Percentiles rank a stretch among this genome's conserved stretches.
phyloP scores from a whole-genome alignment of 37 sponge, comb jelly and placozoan species.

The Chondrosia reniformis region DNA sequence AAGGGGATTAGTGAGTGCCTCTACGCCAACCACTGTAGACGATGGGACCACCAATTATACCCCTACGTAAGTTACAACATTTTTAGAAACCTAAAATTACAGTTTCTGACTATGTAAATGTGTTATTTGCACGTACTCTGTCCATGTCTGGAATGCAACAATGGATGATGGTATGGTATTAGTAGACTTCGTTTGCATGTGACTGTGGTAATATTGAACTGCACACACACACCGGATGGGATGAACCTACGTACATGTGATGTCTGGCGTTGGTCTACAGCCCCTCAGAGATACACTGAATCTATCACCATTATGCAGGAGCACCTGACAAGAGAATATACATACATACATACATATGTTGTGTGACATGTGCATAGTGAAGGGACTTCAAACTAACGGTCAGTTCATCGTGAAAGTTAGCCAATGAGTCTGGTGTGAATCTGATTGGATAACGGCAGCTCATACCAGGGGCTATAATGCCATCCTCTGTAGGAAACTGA shows the following conservation, averaged over 20 bases:
- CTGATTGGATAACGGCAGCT: constrained; percentile 39
- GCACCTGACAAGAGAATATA: constrained; percentile 23
- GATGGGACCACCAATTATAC: no score
- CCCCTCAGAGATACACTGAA: constrained; percentile 51
- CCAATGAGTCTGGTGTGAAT: constrained; percentile 72
- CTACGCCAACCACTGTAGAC: no score
- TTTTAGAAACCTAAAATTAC: no score
- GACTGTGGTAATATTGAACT: no score
- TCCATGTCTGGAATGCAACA: no score
- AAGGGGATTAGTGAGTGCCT: not conserved
- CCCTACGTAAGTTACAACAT: not conserved
- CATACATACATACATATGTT: not conserved
- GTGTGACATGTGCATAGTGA: not conserved
- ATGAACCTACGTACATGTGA: constrained; percentile 35
- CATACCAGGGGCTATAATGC: constrained; percentile 77
- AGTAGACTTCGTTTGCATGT: no score
- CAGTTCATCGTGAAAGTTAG: constrained; percentile 53
- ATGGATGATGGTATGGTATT: no score
- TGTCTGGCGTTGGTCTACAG: constrained; percentile 47
- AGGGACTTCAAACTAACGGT: constrained; percentile 31
- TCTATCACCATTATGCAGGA: constrained; percentile 40
- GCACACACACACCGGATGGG: constrained; percentile 9
- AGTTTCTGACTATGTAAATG: no score
- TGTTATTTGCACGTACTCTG: no score
- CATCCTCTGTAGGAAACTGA: constrained; percentile 49